These are phyloP conservation scores for Thymallus thymallus DNA, from an alignment of 2,113 vertebrate species.

Conservation along the genomic window DNA sequence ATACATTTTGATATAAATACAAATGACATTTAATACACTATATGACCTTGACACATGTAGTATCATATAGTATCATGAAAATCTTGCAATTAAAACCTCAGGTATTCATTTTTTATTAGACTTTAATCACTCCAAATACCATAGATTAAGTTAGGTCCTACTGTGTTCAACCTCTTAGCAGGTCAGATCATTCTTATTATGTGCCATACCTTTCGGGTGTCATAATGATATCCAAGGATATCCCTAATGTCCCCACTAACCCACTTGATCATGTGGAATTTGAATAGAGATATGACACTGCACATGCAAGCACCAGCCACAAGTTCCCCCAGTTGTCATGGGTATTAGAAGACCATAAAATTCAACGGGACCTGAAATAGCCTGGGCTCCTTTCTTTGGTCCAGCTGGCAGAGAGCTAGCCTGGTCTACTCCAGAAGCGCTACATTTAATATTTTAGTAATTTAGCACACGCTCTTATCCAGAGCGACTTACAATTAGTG, in stretches of 20 bases:
- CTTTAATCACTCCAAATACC: neutral
- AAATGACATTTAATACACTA: too few relatives aligned
- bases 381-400: constrained; percentile 27
- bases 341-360: constrained; percentile 57
- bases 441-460: too few relatives aligned
- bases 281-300: neutral
- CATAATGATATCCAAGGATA: too few relatives aligned
- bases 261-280: neutral
- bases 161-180: too few relatives aligned
- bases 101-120: too few relatives aligned
- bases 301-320: constrained; percentile 22
- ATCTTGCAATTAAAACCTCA: too few relatives aligned
- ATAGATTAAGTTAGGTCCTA: too few relatives aligned
- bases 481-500: too few relatives aligned
- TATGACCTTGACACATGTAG: neutral
- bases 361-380: constrained; percentile 37
- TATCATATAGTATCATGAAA: neutral
- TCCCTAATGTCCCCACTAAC: neutral
- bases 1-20: too few relatives aligned
- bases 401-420: constrained; percentile 32
- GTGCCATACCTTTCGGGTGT: neutral
- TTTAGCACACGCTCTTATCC: neutral
- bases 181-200: too few relatives aligned
- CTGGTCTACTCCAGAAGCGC: constrained; percentile 9
- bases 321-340: constrained; percentile 36